phyloP scores from a whole-genome alignment of 2,888 invertebrate genomes.

The Harpalus rufipes region DNA sequence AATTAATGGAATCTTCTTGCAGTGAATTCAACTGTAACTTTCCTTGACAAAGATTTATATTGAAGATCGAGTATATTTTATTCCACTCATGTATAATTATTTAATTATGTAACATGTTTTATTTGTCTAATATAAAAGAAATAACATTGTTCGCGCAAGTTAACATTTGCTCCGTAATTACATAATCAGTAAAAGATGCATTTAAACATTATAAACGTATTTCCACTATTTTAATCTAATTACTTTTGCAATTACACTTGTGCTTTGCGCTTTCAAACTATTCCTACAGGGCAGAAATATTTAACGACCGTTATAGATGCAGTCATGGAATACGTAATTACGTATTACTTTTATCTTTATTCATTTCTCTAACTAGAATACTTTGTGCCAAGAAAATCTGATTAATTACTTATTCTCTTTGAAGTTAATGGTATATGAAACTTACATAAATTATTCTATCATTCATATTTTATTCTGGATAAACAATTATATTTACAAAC shows the following conservation, averaged over 20 bases:
- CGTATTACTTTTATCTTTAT: slow-evolving; percentile 30
- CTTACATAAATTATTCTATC: not conserved
- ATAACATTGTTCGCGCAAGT: not conserved
- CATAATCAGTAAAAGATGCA: slow-evolving; percentile 14
- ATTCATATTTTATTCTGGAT: slow-evolving; percentile 4
- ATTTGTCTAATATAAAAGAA: not conserved
- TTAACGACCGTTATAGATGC: slow-evolving; percentile 28
- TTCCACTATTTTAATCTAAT: slow-evolving; percentile 47
- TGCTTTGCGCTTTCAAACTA: slow-evolving; percentile 42
- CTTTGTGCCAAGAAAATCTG: slow-evolving; percentile 27
- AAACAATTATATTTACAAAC: not conserved
- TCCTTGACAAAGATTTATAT: too few species aligned
- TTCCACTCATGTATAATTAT: too few species aligned
- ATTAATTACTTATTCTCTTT: slow-evolving; percentile 1
- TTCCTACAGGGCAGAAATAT: slow-evolving; percentile 21
- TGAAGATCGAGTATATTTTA: too few species aligned
- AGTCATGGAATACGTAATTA: slow-evolving; percentile 35
- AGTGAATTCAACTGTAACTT: too few species aligned
- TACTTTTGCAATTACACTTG: slow-evolving; percentile 45
- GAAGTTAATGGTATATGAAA: slow-evolving; percentile 12
- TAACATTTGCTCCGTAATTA: not conserved
- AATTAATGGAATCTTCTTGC: too few species aligned
- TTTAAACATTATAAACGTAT: slow-evolving; percentile 16
- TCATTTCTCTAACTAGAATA: slow-evolving; percentile 10
- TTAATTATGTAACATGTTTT: not conserved